Evolutionary conservation across 2,797 vertebrate species (phyloP).

Genomic region (Capromys pilorides): DNA sequence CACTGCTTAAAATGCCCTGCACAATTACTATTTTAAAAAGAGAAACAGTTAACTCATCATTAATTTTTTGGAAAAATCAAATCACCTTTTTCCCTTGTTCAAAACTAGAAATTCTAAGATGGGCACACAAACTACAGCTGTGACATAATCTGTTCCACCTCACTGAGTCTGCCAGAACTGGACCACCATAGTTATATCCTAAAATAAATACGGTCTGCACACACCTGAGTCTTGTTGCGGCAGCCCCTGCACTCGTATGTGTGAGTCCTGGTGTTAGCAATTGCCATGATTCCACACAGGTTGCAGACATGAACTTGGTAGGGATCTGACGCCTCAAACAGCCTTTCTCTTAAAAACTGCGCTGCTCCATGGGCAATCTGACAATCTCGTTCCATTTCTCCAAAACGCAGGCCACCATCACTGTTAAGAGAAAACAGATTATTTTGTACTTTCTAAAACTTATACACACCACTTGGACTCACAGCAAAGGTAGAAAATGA

Average conservation of each 20-base stretch:
- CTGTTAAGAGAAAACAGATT: constrained; percentile 81
- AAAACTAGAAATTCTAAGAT: constrained; percentile 19
- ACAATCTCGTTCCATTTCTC: constrained; percentile 99
- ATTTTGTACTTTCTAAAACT: background rate
- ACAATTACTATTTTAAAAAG: constrained; percentile 43
- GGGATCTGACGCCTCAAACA: constrained; percentile 98
- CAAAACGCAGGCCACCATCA: constrained; percentile 97
- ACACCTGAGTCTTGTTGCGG: constrained; percentile 97
- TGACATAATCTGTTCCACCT: background rate
- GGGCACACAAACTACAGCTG: background rate
- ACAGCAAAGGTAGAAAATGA: background rate
- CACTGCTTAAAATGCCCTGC: constrained; percentile 32
- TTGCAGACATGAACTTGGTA: constrained; percentile 99
- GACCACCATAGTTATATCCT: background rate
- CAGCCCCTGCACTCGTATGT: constrained; percentile 98
- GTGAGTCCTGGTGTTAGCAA: constrained; percentile 97
- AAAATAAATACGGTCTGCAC: background rate
- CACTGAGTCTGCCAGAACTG: background rate
- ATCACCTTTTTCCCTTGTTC: constrained; percentile 15
- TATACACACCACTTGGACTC: background rate
- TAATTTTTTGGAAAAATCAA: constrained; percentile 48
- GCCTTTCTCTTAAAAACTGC: constrained; percentile 95
- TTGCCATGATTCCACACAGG: constrained; percentile 98
- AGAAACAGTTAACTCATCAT: constrained; percentile 1
- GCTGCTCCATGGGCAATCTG: constrained; percentile 99